These are phyloP conservation scores for Saturnia pavonia DNA, from an alignment of 2,888 invertebrate genomes.

Conservation along the genomic window DNA sequence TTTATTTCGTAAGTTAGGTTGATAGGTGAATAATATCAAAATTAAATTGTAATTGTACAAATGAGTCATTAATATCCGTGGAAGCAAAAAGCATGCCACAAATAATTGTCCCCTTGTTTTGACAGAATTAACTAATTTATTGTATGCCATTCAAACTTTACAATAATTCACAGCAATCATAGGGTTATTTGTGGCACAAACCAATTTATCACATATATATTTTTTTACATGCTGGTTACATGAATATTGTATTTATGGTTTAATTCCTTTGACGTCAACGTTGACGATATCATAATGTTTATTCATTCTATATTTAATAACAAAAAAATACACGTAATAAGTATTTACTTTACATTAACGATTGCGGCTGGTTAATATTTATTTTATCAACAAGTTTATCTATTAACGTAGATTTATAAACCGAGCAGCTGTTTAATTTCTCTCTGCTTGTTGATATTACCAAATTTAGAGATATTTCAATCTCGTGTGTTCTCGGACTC, in stretches of 20 bases:
- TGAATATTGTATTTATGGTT: background rate
- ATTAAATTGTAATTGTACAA: background rate
- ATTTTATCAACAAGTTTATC: conserved; percentile 4
- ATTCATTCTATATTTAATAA: conserved; percentile 1
- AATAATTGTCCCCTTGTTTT: background rate
- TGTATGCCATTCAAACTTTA: background rate
- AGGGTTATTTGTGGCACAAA: background rate
- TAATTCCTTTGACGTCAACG: background rate
- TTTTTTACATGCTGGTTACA: background rate
- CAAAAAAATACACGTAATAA: background rate
- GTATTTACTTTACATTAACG: background rate
- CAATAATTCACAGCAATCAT: background rate
- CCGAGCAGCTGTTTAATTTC: conserved; percentile 3
- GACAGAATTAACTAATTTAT: background rate
- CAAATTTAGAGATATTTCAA: background rate
- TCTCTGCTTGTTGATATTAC: background rate
- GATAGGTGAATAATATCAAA: background rate
- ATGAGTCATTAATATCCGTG: background rate
- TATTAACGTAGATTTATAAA: conserved; percentile 2
- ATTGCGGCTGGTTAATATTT: conserved; percentile 1
- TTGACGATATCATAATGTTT: background rate
- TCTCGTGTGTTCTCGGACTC: background rate
- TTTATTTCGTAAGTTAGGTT: background rate
- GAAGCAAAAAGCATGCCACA: background rate
- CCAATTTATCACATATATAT: background rate